Evolutionary conservation across 2,888 invertebrate species (phyloP), one percentile per base, ranked within the genome.

Genomic region (Nipponacmea schrenckii): DNA sequence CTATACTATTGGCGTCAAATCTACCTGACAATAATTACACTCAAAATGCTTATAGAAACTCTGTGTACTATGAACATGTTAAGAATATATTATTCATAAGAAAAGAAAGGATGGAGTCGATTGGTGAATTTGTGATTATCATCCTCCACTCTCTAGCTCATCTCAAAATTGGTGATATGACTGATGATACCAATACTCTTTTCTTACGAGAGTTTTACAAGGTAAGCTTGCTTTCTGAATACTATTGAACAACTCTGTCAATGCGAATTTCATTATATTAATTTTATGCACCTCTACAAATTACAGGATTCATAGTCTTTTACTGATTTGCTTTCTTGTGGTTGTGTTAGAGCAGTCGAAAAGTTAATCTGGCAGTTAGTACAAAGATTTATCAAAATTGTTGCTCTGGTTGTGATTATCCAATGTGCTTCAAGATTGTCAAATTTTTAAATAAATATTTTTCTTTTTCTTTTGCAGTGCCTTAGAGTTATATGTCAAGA

Each of bases 61-160:
- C 87, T 31, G 76, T 88, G 70, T 83, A 80, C 74, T 88, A 84
- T 73, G 82, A 87, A 76, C 81, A 86, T 72, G 80, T 82, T 10
- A 70, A 78, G 50, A 83, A 83, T 62, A 83, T 86, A 45, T 75
- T 88, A 73, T 88, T 87, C 76, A 79, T 88, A 39, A 77, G 87
- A 12, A 77, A 79, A 45, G 87, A 88, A 76, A 76, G 88, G 68
- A 79, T 87, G 76, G 85, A 87, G 64, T 86, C 85, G 20, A 85
- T 88, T 48, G 88, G 88, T 68, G 87, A 87, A 77, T 87, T 87
- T 79, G 81, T 85, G 14, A 80, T 87, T 64, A 81, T 87, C 20
- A 80, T 88, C n/a, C 73, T 87, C 15, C 87, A 88, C 77, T 82
- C 83, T n/a, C 75, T 88, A 75, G 84, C 87, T 50, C 88, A 88